Conservation (phyloP, 2,113 vertebrate genomes). For the Piaya cayana region DNA sequence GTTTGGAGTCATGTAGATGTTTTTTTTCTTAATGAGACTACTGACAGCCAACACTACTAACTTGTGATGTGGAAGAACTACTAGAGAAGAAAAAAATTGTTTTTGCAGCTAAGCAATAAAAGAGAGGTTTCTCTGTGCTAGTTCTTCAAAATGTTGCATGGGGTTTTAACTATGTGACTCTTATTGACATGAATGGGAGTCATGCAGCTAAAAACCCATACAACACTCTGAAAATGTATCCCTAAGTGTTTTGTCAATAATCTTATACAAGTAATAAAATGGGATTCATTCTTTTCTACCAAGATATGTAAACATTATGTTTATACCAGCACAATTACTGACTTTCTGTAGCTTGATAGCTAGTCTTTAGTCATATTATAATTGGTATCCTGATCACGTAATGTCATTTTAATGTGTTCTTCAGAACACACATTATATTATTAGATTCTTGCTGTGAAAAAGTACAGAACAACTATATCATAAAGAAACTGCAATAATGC, state of each 20-base stretch:
- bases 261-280: constrained; percentile 65
- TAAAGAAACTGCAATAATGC: constrained; percentile 40
- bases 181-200: constrained; percentile 67
- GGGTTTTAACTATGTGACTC: constrained; percentile 56
- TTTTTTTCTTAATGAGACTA: neutral
- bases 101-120: constrained; percentile 36
- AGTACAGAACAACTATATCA: constrained; percentile 47
- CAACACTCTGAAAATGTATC: constrained; percentile 51
- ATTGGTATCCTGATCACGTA: constrained; percentile 64
- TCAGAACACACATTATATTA: constrained; percentile 52
- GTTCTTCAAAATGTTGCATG: constrained; percentile 65
- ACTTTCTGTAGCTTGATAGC: constrained; percentile 57
- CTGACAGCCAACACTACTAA: neutral
- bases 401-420: constrained; percentile 59
- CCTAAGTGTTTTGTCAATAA: constrained; percentile 71
- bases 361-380: constrained; percentile 60
- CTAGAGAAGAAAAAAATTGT: constrained; percentile 22
- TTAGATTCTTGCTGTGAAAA: constrained; percentile 72
- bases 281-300: constrained; percentile 58
- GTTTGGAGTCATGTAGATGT: constrained; percentile 3
- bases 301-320: constrained; percentile 69
- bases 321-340: constrained; percentile 67
- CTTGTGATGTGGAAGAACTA: constrained; percentile 6
- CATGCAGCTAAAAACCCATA: constrained; percentile 61
- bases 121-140: constrained; percentile 24